Percentiles rank a stretch among this genome's conserved stretches.
Evolutionary conservation across 1,140 invertebrate species (phyloP).

Genomic region (Bombus soroeensis): DNA sequence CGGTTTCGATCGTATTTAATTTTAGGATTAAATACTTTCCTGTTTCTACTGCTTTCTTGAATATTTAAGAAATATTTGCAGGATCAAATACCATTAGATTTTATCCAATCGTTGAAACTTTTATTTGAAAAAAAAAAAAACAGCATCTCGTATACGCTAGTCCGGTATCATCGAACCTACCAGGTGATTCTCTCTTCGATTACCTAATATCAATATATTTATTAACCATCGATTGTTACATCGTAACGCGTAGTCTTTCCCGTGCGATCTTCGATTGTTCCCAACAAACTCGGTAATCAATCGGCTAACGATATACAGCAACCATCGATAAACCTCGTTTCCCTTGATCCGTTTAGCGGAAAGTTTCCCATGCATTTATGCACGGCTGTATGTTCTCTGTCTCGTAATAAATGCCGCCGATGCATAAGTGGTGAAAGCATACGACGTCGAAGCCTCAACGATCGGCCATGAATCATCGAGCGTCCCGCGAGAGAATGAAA

Average conservation of each 20-base stretch:
- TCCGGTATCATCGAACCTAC: too few species aligned
- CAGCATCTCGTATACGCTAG: too few species aligned
- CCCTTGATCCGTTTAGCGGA: slow-evolving; percentile 16
- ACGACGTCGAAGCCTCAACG: not conserved
- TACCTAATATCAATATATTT: too few species aligned
- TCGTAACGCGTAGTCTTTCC: not conserved
- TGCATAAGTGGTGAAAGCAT: slow-evolving; percentile 6
- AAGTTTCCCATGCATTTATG: not conserved
- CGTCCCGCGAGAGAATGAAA: slow-evolving; percentile 1
- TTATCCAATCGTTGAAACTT: too few species aligned
- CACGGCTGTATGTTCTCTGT: not conserved
- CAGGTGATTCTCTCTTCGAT: too few species aligned
- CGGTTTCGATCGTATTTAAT: too few species aligned
- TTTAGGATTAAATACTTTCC: too few species aligned
- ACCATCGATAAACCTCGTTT: not conserved
- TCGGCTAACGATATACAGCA: not conserved
- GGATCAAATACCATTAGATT: too few species aligned
- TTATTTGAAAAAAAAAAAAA: too few species aligned
- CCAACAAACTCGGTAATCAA: not conserved
- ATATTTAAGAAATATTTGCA: too few species aligned
- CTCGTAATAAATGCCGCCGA: not conserved
- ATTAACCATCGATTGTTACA: too few species aligned
- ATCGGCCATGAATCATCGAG: not conserved
- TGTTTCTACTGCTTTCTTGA: too few species aligned
- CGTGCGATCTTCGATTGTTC: not conserved